Base-by-base conservation (phyloP, 2,888 invertebrate genomes). In the Teleiodes luculella region DNA sequence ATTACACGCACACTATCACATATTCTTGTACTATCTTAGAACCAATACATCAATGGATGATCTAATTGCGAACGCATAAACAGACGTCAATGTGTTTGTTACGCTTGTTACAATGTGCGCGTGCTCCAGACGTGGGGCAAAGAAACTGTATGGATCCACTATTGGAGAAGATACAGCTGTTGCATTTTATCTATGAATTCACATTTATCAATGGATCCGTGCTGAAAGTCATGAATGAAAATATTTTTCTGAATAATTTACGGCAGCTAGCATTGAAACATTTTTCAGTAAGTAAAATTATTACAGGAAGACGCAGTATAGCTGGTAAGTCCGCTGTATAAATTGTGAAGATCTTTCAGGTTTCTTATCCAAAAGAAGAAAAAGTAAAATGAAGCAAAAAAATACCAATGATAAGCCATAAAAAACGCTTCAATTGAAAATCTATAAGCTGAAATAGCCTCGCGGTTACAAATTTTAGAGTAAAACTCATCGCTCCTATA, bases 31-130 rank as follows among this genome's bases (percentile, higher is more conserved):
- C 10, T 60, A 24, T 58, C 59, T 62, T 64, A 64, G 66, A 72
- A 78, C 72, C 76, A 70, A 82, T 83, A 87, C 81, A 85, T 87
- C 86, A 86, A 86, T 86, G 76, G 76, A 67, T 70, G 74, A 75
- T 84, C 83, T 86, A 85, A 88, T 87, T 87, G 86, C 81, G 78
- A 83, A 83, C 80, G 70, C 74, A 78, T 87, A 88, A 88, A 88
- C 87, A 87, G 65, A 76, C 76, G 75, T 76, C 79, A 67, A 69
- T 80, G 80, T 84, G 80, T 86, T 82, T 78, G 83, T 83, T 76
- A 69, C 74, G 60, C 63, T 70, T 80, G 83, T 82, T 82, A 83
- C 86, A 85, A 86, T 88, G 82, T 86, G 83, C 71, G 80, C 77
- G 78, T 78, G 78, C 41, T 41, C 33, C 41, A 18, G 30, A 18